Base-by-base conservation (phyloP, 37 sponge, comb jelly and placozoan species). In the Chondrilla cf. caribensis region DNA sequence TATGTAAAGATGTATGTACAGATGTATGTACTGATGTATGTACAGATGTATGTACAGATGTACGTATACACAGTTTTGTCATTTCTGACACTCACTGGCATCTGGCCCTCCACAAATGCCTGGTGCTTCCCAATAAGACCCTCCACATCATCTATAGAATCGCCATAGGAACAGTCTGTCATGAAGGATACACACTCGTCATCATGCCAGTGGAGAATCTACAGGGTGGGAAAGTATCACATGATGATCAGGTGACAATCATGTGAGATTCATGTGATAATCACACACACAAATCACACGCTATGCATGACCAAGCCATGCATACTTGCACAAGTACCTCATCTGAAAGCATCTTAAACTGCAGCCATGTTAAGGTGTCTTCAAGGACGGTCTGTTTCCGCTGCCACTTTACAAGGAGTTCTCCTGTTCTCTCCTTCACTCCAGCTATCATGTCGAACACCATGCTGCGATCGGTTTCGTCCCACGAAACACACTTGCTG, bases 381-480 rank as follows among this genome's bases (percentile, higher is more conserved):
- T 90, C 85, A 26, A 90, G 70, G 41, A 60, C 29, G 25, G 26
- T 64, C 66, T 78, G 70, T 22, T 84, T 33, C 22, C 38, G 24
- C 41, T 38, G 42, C 81, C 87, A 90, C 78, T 86, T n/a, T 26
- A 38, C 51, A 60, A 77, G 0, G 47, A 90, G 55, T 35, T 38
- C 37, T 11, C 35, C 36, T 41, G 76, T 28, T 33, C 60, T 47
- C 21, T 25, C 11, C 0, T 59, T 57, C 3, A 84, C 51, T 32
- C 84, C 15, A 18, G 54, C 47, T 31, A 87, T 57, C 18, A 87
- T 37, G 2, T 25, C 29, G 22, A 57, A 42, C 41, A 81, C 26
- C 14, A 37, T 37, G 8, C 22, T 36, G 21, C 41, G 24, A 25
- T 73, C 76, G 3, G 24, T 4, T 40, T 73, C 44, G 6, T 73